phyloP scores from a whole-genome alignment of 1,140 invertebrate species.

The Helicorthomorpha holstii region DNA sequence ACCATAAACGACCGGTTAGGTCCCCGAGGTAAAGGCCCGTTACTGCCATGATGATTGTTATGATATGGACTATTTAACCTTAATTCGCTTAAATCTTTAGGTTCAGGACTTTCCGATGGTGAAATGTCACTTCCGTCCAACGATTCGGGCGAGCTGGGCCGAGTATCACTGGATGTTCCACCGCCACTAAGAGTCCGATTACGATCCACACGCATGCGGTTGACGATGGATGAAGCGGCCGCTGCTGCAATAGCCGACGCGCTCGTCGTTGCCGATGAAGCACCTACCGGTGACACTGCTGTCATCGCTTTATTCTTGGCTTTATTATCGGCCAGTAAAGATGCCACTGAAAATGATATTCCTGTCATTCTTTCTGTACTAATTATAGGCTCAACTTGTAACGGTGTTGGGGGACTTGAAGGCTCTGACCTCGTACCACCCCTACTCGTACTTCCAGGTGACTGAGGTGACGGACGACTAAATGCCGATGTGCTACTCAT shows the following conservation, averaged over 20 bases:
- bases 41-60: background rate
- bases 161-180: background rate
- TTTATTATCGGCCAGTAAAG: constrained; percentile 1
- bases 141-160: background rate
- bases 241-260: background rate
- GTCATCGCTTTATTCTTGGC: background rate
- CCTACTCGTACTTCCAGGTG: background rate
- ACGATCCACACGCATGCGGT: background rate
- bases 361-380: background rate
- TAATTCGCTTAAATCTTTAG: background rate
- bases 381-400: background rate
- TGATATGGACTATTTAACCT: background rate
- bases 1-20: constrained; percentile 1
- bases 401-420: background rate
- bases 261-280: background rate
- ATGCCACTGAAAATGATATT: constrained; percentile 3
- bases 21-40: background rate
- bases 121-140: background rate
- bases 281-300: background rate
- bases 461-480: constrained; percentile 1
- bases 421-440: background rate
- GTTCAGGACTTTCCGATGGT: constrained; percentile 1
- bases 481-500: constrained; percentile 9
- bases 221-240: background rate
- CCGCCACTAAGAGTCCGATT: background rate